phyloP scores from a whole-genome alignment of 1,140 invertebrate genomes.

The Leptopilina boulardi region DNA sequence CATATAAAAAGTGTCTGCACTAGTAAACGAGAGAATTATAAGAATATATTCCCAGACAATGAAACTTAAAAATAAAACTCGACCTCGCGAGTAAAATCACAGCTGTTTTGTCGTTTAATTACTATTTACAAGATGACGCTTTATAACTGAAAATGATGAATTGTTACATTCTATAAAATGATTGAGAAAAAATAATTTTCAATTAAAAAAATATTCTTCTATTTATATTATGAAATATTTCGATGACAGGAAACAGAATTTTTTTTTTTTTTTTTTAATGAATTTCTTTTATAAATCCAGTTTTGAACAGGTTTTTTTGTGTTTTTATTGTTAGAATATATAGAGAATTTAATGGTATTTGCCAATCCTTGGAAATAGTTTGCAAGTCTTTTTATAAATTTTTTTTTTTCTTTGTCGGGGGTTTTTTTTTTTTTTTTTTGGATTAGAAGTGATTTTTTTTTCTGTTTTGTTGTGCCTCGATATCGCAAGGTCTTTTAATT shows the following conservation, averaged over 20 bases:
- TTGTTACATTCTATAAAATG: slow-evolving; percentile 2
- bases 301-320: neutral
- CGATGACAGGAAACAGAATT: neutral
- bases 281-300: neutral
- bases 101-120: neutral
- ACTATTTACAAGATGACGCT: slow-evolving; percentile 9
- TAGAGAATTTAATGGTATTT: neutral
- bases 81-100: neutral
- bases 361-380: neutral
- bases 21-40: neutral
- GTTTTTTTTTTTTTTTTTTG: no score
- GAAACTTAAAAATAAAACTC: neutral
- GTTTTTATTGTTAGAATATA: neutral
- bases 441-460: neutral
- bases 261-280: neutral
- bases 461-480: neutral
- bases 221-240: neutral
- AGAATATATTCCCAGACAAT: slow-evolving; percentile 13
- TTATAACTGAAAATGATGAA: neutral
- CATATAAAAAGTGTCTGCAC: neutral
- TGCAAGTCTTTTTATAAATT: slow-evolving; percentile 7
- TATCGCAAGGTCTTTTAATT: neutral
- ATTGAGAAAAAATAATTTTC: no score
- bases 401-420: neutral
- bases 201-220: no score